Base-by-base conservation (phyloP, 2,113 vertebrate species). In the Pleuronectes platessa region DNA sequence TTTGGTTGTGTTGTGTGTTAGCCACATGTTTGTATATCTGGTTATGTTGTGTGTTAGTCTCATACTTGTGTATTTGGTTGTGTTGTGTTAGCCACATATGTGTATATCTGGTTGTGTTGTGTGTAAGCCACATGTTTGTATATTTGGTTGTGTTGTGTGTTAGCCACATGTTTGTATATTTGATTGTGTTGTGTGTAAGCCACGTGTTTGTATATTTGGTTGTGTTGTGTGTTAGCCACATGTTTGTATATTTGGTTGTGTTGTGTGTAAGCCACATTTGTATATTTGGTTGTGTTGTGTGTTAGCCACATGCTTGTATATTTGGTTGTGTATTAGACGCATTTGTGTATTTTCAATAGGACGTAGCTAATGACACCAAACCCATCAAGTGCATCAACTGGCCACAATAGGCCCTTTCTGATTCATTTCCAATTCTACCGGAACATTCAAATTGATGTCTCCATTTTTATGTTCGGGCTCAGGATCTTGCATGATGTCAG, bases 381-480 rank as follows among this genome's bases (percentile, higher is more conserved):
- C 47, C 47, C 10, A 54, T n/a, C 21, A 74, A n/a, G 63, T 70
- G 63, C 60, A 66, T 23, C 54, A 64, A 64, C 9, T 53, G 14
- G 23, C 0, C 0, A 54, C 7, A 59, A 68, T 0, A 73, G 68
- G 61, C 54, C 66, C 1, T 0, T 3, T 37, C 5, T 68, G 27
- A 37, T 54, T 47, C 1, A 13, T n/a, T 51, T 45, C 1, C 12
- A 17, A 1, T 27, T 60, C 8, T 4, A 12, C 5, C 20, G 0
- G 17, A 56, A 1, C 8, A 18, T 2, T 79, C 40, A 40, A 17
- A 68, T 55, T 21, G 74, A 20, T 68, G 13, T 61, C 27, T 1
- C 2, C 11, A 14, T 13, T 74, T n/a, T 62, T 53, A 5, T 7
- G 12, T 6, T 31, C 59, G 1, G 21, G 21, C 2, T 74, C 77